Evolutionary conservation across 53 echinoderm and acorn worm genomes (phyloP).

Genomic region (Patiria pectinifera): DNA sequence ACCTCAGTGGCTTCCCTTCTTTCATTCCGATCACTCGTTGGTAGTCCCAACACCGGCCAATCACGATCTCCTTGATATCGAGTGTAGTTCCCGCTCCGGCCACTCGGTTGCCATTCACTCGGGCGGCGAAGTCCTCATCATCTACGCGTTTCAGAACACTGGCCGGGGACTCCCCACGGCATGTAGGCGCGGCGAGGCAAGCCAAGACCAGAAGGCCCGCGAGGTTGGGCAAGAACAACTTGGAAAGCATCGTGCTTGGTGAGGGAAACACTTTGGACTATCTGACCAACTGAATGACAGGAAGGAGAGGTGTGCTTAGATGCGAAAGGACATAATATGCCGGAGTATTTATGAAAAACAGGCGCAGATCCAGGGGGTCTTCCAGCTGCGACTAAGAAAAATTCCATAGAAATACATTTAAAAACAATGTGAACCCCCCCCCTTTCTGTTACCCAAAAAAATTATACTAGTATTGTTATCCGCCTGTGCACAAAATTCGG

Average conservation of each 20-base stretch:
- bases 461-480: no score
- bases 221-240: neutral
- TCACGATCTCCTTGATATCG: constrained; percentile 1
- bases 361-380: no score
- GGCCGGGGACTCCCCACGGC: neutral
- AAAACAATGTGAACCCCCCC: no score
- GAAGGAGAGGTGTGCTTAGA: neutral
- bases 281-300: neutral
- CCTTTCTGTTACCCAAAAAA: no score
- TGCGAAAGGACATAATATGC: no score
- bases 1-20: neutral
- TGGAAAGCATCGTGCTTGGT: neutral
- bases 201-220: neutral
- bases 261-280: neutral
- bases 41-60: constrained; percentile 34
- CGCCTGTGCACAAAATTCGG: no score
- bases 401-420: no score
- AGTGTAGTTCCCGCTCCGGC: neutral
- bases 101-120: neutral
- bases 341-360: no score
- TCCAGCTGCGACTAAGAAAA: no score
- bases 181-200: neutral
- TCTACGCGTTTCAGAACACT: neutral
- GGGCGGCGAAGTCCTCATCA: neutral
- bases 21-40: constrained; percentile 1